Evolutionary conservation across 1,140 invertebrate genomes (phyloP).

Genomic region (Meteorus sp.): DNA sequence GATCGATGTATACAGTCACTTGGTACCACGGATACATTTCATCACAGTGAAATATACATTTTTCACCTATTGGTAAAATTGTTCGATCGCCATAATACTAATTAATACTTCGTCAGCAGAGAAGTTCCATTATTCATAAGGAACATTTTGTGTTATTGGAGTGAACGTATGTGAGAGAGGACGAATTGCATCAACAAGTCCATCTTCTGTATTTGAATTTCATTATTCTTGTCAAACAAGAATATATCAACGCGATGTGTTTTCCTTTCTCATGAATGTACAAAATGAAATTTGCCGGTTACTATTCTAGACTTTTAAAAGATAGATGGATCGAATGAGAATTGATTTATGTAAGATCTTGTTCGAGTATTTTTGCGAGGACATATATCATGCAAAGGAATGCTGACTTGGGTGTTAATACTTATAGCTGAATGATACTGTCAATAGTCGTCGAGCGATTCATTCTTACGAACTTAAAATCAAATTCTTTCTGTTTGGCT

Average conservation of each 20-base stretch:
- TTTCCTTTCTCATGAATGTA: conserved; percentile 43
- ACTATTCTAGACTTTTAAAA: conserved; percentile 21
- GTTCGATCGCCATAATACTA: conserved; percentile 5
- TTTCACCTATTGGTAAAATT: not conserved
- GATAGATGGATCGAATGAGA: not conserved
- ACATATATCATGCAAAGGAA: conserved; percentile 23
- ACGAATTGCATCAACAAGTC: conserved; percentile 42
- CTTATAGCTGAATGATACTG: conserved; percentile 47
- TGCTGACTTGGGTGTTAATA: conserved; percentile 50
- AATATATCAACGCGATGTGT: conserved; percentile 50
- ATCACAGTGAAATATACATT: conserved; percentile 17
- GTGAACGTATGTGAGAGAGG: conserved; percentile 31
- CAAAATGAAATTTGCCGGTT: conserved; percentile 36
- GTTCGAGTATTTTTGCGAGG: conserved; percentile 26
- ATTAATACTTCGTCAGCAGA: conserved; percentile 11
- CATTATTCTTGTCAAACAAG: conserved; percentile 33
- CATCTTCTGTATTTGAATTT: conserved; percentile 33
- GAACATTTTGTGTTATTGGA: conserved; percentile 17
- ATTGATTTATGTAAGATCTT: not conserved
- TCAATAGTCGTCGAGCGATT: conserved; percentile 25
- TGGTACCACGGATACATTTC: not conserved
- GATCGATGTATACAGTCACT: not conserved
- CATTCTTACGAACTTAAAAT: conserved; percentile 25
- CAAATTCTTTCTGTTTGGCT: conserved; percentile 16
- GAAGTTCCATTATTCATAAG: conserved; percentile 7